Percentiles rank a stretch among this genome's conserved stretches.
Evolutionary conservation across 2,113 vertebrate genomes (phyloP).

Genomic region (Hepsetus odoe): DNA sequence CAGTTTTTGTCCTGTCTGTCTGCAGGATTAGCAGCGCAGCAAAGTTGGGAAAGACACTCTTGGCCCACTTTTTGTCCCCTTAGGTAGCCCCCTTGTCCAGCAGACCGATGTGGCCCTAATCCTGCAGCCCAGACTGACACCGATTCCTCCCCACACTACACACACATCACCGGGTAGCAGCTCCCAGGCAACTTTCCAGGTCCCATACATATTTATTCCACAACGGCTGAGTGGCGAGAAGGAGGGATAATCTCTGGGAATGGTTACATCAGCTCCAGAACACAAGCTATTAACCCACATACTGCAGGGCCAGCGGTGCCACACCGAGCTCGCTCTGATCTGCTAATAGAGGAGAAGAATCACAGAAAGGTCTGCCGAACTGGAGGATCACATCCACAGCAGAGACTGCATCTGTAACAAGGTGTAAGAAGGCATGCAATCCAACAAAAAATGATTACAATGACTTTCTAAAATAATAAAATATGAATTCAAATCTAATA

Average conservation of each 20-base stretch:
- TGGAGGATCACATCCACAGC: neutral
- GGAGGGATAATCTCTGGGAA: neutral
- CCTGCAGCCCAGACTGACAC: neutral
- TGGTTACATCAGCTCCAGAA: conserved; percentile 16
- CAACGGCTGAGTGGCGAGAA: neutral
- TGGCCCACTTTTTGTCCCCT: neutral
- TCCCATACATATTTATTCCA: neutral
- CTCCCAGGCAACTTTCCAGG: neutral
- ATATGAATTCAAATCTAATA: too few species aligned
- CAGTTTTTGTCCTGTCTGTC: neutral
- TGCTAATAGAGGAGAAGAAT: conserved; percentile 12
- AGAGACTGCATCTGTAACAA: neutral
- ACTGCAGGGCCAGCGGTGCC: neutral
- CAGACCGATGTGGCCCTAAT: neutral
- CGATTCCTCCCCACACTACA: neutral
- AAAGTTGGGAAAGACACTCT: neutral
- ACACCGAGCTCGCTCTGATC: neutral
- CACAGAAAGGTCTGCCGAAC: neutral
- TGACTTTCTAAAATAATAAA: too few species aligned
- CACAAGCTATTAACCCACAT: conserved; percentile 2
- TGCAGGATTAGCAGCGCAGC: neutral
- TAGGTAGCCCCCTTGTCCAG: neutral
- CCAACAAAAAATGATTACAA: too few species aligned
- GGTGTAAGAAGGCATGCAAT: neutral
- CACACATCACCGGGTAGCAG: neutral